A percentile compares a stretch with the other conserved stretches of the same genome.
Conservation (phyloP, 2,797 vertebrate species). For the Lemur catta region DNA sequence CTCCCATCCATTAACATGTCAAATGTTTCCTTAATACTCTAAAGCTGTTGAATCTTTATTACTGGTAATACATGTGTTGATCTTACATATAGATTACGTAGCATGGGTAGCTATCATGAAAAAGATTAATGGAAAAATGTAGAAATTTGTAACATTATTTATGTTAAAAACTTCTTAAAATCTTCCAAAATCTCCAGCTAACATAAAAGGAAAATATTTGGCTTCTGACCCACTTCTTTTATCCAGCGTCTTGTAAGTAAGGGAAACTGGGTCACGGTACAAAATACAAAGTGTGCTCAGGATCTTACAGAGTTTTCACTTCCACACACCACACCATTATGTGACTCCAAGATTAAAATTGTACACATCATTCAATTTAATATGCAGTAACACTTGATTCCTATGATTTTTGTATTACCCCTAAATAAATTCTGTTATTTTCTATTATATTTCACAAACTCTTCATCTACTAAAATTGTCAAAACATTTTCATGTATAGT, state of each 20-base stretch:
- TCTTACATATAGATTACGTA: not conserved
- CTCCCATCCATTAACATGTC: not conserved
- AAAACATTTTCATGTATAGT: not conserved
- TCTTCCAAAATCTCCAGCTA: not conserved
- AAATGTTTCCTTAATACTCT: not conserved
- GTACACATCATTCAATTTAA: not conserved
- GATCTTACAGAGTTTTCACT: not conserved
- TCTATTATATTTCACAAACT: not conserved
- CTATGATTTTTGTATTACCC: not conserved
- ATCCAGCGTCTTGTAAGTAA: not conserved
- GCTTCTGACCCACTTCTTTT: constrained; percentile 13
- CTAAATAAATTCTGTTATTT: not conserved
- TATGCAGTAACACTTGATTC: not conserved
- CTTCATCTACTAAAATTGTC: not conserved
- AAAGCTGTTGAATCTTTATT: not conserved
- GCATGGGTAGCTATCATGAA: not conserved
- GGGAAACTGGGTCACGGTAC: not conserved
- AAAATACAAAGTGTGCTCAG: not conserved
- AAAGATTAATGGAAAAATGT: constrained; percentile 11
- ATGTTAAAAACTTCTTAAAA: constrained; percentile 43
- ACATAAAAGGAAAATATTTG: not conserved
- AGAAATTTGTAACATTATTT: not conserved
- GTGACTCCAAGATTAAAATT: not conserved
- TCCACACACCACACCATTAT: fast-evolving
- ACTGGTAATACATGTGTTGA: not conserved